Evolutionary conservation across 2,113 vertebrate genomes (phyloP).

Genomic region (Anguilla japonica): DNA sequence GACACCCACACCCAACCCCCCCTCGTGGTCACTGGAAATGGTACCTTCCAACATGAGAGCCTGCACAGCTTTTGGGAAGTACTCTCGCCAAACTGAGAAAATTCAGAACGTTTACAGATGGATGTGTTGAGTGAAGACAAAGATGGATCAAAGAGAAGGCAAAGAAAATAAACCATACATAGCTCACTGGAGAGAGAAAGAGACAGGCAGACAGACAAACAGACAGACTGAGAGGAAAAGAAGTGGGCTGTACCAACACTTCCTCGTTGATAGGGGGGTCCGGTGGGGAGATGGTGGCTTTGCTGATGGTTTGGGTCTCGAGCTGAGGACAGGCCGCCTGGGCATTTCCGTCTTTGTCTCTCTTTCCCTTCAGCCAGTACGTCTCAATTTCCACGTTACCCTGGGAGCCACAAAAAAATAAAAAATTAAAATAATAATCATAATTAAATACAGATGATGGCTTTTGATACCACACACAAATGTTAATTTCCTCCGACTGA

Average conservation of each 20-base stretch:
- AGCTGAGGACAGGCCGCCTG: constrained; percentile 71
- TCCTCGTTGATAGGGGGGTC: constrained; percentile 52
- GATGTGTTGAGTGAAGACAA: background rate
- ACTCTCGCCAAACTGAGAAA: background rate
- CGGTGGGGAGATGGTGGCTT: constrained; percentile 49
- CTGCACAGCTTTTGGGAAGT: background rate
- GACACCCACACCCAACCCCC: background rate
- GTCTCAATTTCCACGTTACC: constrained; percentile 73
- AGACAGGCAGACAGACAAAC: too few species aligned
- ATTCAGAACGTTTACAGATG: background rate
- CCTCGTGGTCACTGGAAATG: background rate
- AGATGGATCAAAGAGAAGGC: background rate
- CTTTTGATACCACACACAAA: background rate
- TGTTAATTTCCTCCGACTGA: background rate
- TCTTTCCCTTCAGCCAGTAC: constrained; percentile 71
- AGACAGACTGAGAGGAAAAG: background rate
- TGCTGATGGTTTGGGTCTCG: constrained; percentile 67
- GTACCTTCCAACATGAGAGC: background rate
- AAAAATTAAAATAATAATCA: background rate
- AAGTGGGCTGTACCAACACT: constrained; percentile 50
- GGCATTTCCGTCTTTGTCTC: constrained; percentile 69
- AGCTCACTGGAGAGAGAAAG: too few species aligned
- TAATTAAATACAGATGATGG: background rate
- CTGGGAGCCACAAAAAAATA: constrained; percentile 34
- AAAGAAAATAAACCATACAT: background rate